Conservation (phyloP, 2,797 vertebrate genomes). For the Sarcoramphus papa region DNA sequence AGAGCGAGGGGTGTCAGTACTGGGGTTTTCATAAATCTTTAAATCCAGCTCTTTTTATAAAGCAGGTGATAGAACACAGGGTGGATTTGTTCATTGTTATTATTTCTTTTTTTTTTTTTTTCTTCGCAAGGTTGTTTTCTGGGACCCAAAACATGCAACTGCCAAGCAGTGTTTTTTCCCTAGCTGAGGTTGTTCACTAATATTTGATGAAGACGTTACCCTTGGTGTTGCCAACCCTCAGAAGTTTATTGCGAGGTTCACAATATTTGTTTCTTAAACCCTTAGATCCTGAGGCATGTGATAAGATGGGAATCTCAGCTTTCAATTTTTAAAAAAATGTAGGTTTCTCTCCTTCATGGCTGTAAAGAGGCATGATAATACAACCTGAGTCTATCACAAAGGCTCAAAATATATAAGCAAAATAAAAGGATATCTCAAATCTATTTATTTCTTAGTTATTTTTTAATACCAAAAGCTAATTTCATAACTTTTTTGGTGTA, state of each 20-base stretch:
- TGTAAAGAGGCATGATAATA: neutral
- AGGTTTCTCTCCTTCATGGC: neutral
- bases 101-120: neutral
- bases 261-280: slow-evolving; percentile 33
- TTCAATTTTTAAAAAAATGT: neutral
- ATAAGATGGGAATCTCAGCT: neutral
- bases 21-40: neutral
- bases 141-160: neutral
- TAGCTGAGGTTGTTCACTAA: neutral
- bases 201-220: slow-evolving; percentile 41
- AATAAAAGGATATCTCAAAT: neutral
- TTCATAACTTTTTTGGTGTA: neutral
- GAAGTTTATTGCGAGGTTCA: neutral
- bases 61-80: neutral
- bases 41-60: neutral
- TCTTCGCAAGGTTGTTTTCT: neutral
- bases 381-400: neutral
- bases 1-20: neutral
- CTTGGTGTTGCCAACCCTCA: neutral
- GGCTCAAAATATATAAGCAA: neutral
- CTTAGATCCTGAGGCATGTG: slow-evolving; percentile 14
- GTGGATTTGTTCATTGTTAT: neutral
- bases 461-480: neutral
- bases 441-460: neutral
- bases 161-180: neutral